Evolutionary conservation across 2,113 vertebrate genomes (phyloP).

Genomic region (Gymnarchus niloticus): DNA sequence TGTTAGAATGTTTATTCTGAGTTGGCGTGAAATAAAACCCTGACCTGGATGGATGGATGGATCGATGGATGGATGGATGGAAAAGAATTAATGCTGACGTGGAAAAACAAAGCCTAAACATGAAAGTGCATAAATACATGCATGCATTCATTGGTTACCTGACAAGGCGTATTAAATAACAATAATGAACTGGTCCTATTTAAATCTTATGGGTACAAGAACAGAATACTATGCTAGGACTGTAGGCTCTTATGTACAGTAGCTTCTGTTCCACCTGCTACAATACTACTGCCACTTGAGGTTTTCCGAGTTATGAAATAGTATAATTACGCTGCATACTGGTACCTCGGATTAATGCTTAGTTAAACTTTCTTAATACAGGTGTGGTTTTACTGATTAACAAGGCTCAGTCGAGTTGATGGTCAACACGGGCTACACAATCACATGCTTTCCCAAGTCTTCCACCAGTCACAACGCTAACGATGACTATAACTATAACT

Average conservation of each 20-base stretch:
- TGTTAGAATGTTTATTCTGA: not conserved
- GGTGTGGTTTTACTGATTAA: too few relatives aligned
- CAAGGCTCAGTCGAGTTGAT: too few relatives aligned
- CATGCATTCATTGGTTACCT: not conserved
- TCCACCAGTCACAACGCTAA: not conserved
- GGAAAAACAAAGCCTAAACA: not conserved
- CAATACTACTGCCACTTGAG: not conserved
- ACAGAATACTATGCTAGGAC: not conserved
- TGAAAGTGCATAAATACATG: not conserved
- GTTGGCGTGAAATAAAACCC: too few relatives aligned
- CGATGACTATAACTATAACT: too few relatives aligned
- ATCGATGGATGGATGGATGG: too few relatives aligned
- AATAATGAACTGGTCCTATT: not conserved
- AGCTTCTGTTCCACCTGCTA: not conserved
- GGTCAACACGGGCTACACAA: too few relatives aligned
- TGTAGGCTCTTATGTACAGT: not conserved
- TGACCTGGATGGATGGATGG: too few relatives aligned
- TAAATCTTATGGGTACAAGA: not conserved
- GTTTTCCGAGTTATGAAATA: not conserved
- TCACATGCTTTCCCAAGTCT: not conserved
- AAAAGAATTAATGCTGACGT: not conserved
- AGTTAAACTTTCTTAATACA: too few relatives aligned
- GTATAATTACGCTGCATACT: too few relatives aligned
- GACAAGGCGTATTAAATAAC: not conserved
- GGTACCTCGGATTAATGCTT: too few relatives aligned